phyloP scores from a whole-genome alignment of 1,140 invertebrate genomes.

The Phenacoccus solenopsis region DNA sequence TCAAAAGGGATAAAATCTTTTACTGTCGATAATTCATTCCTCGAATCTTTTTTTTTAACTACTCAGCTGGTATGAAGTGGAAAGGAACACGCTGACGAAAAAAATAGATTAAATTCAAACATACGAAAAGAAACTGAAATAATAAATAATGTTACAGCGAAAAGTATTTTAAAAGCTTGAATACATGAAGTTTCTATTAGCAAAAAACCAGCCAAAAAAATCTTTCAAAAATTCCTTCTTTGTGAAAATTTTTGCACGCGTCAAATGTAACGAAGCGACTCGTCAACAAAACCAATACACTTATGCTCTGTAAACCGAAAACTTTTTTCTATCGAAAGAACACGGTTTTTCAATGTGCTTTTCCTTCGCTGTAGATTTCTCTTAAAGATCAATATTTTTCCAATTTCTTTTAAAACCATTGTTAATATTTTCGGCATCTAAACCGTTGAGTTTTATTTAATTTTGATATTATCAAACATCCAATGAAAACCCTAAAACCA shows the following conservation, averaged over 20 bases:
- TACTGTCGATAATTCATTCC: not conserved
- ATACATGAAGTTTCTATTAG: constrained; percentile 14
- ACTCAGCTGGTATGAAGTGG: not conserved
- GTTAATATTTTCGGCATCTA: not conserved
- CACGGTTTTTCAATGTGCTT: not conserved
- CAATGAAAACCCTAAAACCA: too few species aligned
- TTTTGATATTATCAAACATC: too few species aligned
- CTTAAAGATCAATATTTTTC: constrained; percentile 6
- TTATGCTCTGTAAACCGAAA: not conserved
- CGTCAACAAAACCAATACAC: constrained; percentile 14
- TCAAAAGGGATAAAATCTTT: too few species aligned
- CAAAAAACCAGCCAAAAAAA: not conserved
- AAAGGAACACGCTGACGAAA: not conserved
- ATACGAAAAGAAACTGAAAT: not conserved
- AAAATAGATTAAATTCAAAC: constrained; percentile 13
- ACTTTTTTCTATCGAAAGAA: not conserved
- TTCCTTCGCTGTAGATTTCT: not conserved
- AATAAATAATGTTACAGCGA: constrained; percentile 4
- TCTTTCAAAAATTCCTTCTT: constrained; percentile 5
- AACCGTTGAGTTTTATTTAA: too few species aligned
- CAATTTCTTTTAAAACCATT: not conserved
- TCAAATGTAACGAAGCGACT: constrained; percentile 10
- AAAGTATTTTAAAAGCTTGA: not conserved
- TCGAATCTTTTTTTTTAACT: not conserved
- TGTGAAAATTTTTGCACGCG: constrained; percentile 1